Evolutionary conservation across 2,888 invertebrate species (phyloP), one percentile per base, ranked within the genome.

Genomic region (Troilus luridus): DNA sequence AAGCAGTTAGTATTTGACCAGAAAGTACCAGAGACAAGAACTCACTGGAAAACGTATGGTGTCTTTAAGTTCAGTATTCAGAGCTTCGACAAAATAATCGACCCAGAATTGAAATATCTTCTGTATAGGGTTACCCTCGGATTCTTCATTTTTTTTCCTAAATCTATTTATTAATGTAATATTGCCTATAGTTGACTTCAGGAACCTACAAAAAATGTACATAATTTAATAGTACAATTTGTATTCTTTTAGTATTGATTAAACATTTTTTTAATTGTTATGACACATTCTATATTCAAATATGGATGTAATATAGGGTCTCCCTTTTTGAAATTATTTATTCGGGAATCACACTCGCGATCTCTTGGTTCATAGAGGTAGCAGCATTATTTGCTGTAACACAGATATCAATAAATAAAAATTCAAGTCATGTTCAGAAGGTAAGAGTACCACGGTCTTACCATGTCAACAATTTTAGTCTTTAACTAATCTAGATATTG

Each of bases 21-120:
- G 17, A 41, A 41, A 27, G 6, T 8, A 41, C 64, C n/a, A 6
- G 72, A 77, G 58, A 90, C 19, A 62, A 54, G 81, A 90, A 92
- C 92, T 95, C 94, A 97, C 97, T 85, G 99, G 99, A 95, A 98
- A 99, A 93, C 98, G 95, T 93, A 98, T 98, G 93, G 95, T 96
- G 94, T 97, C 97, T 91, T 97, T 96, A 93, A 96, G 96, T 93
- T 97, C 97, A 91, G 96, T 95, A 94, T 97, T 97, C 59, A 97
- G 98, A 19, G 99, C 99, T 94, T 99, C 99, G 67, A 98, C 96
- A 94, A 99, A 99, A 95, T 98, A 99, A 93, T 99, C 99, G 96
- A 99, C 98, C 99, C 99, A 99, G 95, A 99, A 99, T 93, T 97
- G 96, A 94, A 99, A 99, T 0, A 98, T 96, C 94, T 98, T 97